Evolutionary conservation across 2,797 vertebrate genomes (phyloP).

Genomic region (Sebastolobus alascanus): DNA sequence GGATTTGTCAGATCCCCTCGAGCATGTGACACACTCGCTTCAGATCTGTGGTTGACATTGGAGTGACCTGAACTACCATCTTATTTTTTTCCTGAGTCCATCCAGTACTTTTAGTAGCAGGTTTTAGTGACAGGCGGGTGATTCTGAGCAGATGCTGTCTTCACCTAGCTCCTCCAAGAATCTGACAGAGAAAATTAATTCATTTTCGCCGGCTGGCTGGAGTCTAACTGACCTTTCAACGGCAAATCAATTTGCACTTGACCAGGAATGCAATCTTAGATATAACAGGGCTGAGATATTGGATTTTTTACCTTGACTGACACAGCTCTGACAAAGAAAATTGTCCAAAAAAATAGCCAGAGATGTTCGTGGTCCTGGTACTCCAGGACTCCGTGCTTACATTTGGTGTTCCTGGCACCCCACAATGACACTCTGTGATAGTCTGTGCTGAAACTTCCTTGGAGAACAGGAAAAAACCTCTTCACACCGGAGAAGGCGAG

Average conservation of each 20-base stretch:
- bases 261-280: slow-evolving; percentile 44
- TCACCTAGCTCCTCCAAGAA: slow-evolving; percentile 42
- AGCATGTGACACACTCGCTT: not conserved
- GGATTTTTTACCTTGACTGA: slow-evolving; percentile 14
- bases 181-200: slow-evolving; percentile 53
- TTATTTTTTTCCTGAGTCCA: not conserved
- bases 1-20: not conserved
- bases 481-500: too few relatives aligned
- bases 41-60: slow-evolving; percentile 3
- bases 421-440: too few relatives aligned
- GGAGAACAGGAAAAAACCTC: too few relatives aligned
- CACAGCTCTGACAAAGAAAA: not conserved
- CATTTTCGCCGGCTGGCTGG: slow-evolving; percentile 33
- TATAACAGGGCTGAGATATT: slow-evolving; percentile 15
- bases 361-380: not conserved
- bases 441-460: too few relatives aligned
- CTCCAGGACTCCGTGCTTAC: accelerated
- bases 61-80: slow-evolving; percentile 21
- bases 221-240: slow-evolving; percentile 53
- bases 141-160: slow-evolving; percentile 54
- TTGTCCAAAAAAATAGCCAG: not conserved
- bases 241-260: slow-evolving; percentile 58
- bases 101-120: slow-evolving; percentile 12
- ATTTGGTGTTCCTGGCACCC: not conserved
- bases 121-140: slow-evolving; percentile 22